A percentile compares a stretch with the other conserved stretches of the same genome.
These are phyloP conservation scores for Arbacia lixula DNA, from an alignment of 53 echinoderm and acorn worm genomes.

Conservation along the genomic window DNA sequence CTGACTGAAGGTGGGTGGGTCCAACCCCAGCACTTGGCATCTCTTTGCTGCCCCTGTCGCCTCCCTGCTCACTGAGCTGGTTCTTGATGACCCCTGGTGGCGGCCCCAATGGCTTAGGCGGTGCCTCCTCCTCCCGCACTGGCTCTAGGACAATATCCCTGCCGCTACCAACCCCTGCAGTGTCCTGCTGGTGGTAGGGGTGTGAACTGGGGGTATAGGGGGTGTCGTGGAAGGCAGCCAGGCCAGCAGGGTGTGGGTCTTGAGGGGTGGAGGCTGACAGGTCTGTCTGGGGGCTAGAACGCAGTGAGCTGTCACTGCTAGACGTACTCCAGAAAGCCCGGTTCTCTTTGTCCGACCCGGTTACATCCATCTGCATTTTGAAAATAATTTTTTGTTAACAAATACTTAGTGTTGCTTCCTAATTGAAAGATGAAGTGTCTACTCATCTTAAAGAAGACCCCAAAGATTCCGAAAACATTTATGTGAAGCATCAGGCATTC, in stretches of 20 bases:
- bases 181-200: slow-evolving; percentile 21
- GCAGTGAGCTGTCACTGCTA: slow-evolving; percentile 89
- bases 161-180: slow-evolving; percentile 2
- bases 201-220: not conserved
- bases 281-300: slow-evolving; percentile 87
- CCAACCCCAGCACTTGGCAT: not conserved
- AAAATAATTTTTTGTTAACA: too few relatives aligned
- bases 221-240: slow-evolving; percentile 4
- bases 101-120: too few relatives aligned
- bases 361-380: slow-evolving; percentile 88
- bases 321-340: slow-evolving; percentile 92
- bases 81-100: slow-evolving; percentile 22
- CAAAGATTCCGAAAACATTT: too few relatives aligned
- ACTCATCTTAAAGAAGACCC: not conserved
- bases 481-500: too few relatives aligned
- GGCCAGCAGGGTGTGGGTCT: slow-evolving; percentile 13
- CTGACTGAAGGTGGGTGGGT: not conserved
- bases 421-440: too few relatives aligned
- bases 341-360: slow-evolving; percentile 98
- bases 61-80: slow-evolving; percentile 44
- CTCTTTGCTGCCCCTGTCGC: too few relatives aligned
- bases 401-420: too few relatives aligned
- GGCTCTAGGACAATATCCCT: slow-evolving; percentile 65
- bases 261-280: slow-evolving; percentile 61
- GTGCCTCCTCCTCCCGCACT: slow-evolving; percentile 66